phyloP scores from a whole-genome alignment of 2,797 vertebrate species.

The Caiman crocodilus region DNA sequence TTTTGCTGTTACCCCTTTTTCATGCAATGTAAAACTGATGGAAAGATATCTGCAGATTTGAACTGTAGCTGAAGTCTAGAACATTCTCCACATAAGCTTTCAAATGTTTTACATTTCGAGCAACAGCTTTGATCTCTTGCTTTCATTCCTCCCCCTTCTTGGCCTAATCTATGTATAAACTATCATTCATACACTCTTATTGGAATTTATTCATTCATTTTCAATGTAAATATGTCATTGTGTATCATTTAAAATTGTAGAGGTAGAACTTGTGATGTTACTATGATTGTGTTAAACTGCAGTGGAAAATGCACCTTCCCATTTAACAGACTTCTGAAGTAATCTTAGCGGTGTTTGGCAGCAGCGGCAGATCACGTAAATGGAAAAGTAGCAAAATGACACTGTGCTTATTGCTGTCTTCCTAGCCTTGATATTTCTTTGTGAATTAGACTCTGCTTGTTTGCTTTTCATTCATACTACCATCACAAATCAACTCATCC shows the following conservation, averaged over 20 bases:
- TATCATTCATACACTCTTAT: constrained; percentile 33
- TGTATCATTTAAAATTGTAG: background rate
- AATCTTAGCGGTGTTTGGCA: background rate
- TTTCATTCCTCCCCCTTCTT: background rate
- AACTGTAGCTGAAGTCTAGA: background rate
- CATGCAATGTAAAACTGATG: constrained; percentile 4
- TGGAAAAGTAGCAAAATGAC: background rate
- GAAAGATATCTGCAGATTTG: constrained; percentile 13
- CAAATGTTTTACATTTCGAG: constrained; percentile 6
- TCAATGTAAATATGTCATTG: constrained; percentile 7
- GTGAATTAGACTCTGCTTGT: background rate
- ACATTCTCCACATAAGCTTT: constrained; percentile 18
- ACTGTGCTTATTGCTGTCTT: background rate
- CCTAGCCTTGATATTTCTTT: background rate
- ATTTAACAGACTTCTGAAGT: background rate
- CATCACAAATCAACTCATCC: background rate
- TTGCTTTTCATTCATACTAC: background rate
- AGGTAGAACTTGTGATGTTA: background rate
- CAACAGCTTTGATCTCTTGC: constrained; percentile 21
- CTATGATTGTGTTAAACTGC: background rate
- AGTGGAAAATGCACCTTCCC: background rate
- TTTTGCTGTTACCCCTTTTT: background rate
- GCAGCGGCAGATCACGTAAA: background rate
- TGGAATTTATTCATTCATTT: constrained; percentile 46
- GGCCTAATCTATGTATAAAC: constrained; percentile 64